phyloP scores from a whole-genome alignment of 2,797 vertebrate species.

The Mormyrus hasselquistii region DNA sequence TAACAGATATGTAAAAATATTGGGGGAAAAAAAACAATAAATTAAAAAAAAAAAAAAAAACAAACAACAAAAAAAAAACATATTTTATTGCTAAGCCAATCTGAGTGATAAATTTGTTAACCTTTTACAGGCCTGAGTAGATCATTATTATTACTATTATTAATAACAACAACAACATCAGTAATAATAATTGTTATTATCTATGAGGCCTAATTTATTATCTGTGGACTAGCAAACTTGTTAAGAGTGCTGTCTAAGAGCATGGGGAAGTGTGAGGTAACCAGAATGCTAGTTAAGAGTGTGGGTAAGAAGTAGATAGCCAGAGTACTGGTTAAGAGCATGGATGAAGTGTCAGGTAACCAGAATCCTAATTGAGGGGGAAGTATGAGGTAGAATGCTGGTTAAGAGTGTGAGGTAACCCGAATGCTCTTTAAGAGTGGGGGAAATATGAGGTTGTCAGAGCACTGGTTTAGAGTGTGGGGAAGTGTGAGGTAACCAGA shows the following conservation, averaged over 20 bases:
- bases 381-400: too few species aligned
- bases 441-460: too few species aligned
- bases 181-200: neutral
- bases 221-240: neutral
- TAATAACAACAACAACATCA: neutral
- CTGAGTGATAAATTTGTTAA: neutral
- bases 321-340: neutral
- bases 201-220: neutral
- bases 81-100: neutral
- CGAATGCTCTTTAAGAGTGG: too few species aligned
- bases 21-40: too few species aligned
- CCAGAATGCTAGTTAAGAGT: too few species aligned
- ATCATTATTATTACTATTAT: neutral
- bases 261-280: too few species aligned
- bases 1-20: neutral
- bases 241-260: neutral
- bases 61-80: neutral
- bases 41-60: too few species aligned
- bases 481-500: neutral
- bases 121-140: neutral
- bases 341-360: too few species aligned
- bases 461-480: neutral
- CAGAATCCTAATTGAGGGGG: too few species aligned
- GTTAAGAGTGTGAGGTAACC: too few species aligned
- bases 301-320: too few species aligned